Percentiles rank a stretch among this genome's conserved stretches.
Evolutionary conservation across 2,888 invertebrate species (phyloP).

Genomic region (Hirtodrosophila confusa): DNA sequence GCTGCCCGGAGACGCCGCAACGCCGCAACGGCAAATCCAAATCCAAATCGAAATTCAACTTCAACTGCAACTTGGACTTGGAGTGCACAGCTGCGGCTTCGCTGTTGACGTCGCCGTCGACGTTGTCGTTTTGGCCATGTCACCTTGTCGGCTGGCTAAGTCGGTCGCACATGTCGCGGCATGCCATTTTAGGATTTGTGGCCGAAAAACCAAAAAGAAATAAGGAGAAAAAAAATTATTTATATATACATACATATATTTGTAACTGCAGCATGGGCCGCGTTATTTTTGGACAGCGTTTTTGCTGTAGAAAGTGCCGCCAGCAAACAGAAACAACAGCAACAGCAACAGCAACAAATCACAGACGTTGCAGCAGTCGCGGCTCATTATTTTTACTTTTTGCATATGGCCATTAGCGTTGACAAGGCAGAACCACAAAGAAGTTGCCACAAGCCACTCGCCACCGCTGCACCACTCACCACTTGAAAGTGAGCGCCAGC

Average conservation of each 20-base stretch:
- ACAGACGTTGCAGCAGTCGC: slow-evolving; percentile 50
- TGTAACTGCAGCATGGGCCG: slow-evolving; percentile 64
- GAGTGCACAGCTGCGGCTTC: slow-evolving; percentile 52
- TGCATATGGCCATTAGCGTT: slow-evolving; percentile 78
- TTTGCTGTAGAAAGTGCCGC: slow-evolving; percentile 73
- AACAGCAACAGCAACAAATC: slow-evolving; percentile 56
- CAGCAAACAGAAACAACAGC: slow-evolving; percentile 23
- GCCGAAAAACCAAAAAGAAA: slow-evolving; percentile 53
- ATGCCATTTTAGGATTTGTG: slow-evolving; percentile 81
- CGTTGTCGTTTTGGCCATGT: slow-evolving; percentile 57
- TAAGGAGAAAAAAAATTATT: slow-evolving; percentile 38
- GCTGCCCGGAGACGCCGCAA: slow-evolving; percentile 38
- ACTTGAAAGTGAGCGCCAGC: slow-evolving; percentile 76
- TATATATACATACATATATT: slow-evolving; percentile 28
- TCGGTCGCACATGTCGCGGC: slow-evolving; percentile 80
- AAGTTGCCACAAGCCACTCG: slow-evolving; percentile 54
- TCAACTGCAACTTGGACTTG: slow-evolving; percentile 37
- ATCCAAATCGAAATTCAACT: slow-evolving; percentile 13
- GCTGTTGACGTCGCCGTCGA: slow-evolving; percentile 16
- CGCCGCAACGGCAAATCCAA: slow-evolving; percentile 13
- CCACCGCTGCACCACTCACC: slow-evolving; percentile 3
- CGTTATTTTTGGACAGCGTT: slow-evolving; percentile 72
- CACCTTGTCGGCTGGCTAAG: slow-evolving; percentile 74
- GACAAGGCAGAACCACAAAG: slow-evolving; percentile 79
- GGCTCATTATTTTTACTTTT: slow-evolving; percentile 68